phyloP scores from a whole-genome alignment of 2,113 vertebrate species.

The Amphilophus citrinellus region DNA sequence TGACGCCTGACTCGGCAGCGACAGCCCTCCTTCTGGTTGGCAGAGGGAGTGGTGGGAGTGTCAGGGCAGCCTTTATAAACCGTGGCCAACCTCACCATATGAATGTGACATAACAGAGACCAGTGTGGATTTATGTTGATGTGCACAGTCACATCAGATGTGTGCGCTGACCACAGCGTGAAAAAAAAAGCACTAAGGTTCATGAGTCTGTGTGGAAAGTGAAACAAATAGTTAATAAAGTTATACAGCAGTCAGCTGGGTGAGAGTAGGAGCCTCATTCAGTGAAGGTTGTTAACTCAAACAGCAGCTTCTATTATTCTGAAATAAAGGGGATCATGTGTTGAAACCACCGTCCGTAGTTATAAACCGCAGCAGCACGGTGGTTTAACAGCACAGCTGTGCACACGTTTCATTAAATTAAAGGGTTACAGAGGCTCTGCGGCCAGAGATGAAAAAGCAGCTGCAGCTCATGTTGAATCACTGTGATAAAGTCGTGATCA shows the following conservation, averaged over 20 bases:
- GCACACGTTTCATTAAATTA: constrained; percentile 11
- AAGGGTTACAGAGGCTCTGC: constrained; percentile 16
- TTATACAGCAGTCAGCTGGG: background rate
- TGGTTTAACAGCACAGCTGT: constrained; percentile 22
- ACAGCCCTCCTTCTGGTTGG: constrained; percentile 63
- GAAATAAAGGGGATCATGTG: background rate
- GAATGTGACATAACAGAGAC: constrained; percentile 29
- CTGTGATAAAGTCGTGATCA: background rate
- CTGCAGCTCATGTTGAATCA: background rate
- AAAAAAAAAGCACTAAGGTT: background rate
- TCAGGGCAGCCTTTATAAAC: constrained; percentile 57
- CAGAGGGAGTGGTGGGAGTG: constrained; percentile 67
- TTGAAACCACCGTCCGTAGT: background rate
- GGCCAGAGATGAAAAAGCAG: constrained; percentile 10
- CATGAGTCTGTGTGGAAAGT: background rate
- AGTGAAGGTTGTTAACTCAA: background rate
- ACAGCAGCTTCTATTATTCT: background rate
- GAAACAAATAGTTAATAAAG: background rate
- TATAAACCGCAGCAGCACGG: background rate
- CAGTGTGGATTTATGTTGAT: background rate
- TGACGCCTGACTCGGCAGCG: constrained; percentile 26
- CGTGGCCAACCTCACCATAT: constrained; percentile 34
- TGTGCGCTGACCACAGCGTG: background rate
- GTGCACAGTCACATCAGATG: background rate
- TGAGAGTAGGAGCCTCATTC: background rate